These are phyloP conservation scores for Melanotaenia nigrans DNA, from an alignment of 2,797 vertebrate species.

Conservation along the genomic window DNA sequence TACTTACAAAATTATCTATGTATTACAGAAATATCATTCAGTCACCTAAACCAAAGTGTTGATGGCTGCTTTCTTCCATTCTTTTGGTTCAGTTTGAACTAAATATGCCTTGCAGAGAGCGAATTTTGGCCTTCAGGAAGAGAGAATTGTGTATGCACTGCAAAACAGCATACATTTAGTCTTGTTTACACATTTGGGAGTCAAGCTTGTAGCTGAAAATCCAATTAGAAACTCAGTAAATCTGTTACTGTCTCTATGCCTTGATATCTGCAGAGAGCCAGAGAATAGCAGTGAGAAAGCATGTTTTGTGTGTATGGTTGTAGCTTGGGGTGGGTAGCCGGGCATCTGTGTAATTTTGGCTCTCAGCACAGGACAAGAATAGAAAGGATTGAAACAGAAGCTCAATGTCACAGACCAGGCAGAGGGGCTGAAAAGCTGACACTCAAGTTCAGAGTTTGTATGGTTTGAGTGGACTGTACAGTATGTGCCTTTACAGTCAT, in stretches of 20 bases:
- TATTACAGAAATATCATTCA: background rate
- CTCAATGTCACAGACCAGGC: constrained; percentile 68
- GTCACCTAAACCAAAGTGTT: background rate
- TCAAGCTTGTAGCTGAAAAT: background rate
- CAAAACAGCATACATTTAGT: background rate
- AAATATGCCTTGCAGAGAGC: constrained; percentile 7
- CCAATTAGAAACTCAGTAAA: background rate
- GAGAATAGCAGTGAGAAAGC: constrained; percentile 32
- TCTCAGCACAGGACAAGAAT: constrained; percentile 71
- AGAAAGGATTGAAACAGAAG: constrained; percentile 67
- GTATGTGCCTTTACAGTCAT: constrained; percentile 11
- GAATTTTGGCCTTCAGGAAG: background rate
- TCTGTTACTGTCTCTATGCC: constrained; percentile 21
- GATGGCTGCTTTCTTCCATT: background rate
- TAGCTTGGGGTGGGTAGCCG: constrained; percentile 48
- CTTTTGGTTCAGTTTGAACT: background rate
- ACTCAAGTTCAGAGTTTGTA: constrained; percentile 58
- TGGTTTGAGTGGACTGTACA: constrained; percentile 40
- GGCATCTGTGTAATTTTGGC: constrained; percentile 70
- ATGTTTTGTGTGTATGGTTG: constrained; percentile 38
- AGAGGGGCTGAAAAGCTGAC: constrained; percentile 56
- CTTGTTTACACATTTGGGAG: background rate
- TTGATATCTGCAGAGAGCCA: constrained; percentile 23
- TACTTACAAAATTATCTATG: background rate
- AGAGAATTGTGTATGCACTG: background rate